Evolutionary conservation across 2,113 vertebrate species (phyloP), one percentile per base, ranked within the genome.

Genomic region (Cebidichthys violaceus): DNA sequence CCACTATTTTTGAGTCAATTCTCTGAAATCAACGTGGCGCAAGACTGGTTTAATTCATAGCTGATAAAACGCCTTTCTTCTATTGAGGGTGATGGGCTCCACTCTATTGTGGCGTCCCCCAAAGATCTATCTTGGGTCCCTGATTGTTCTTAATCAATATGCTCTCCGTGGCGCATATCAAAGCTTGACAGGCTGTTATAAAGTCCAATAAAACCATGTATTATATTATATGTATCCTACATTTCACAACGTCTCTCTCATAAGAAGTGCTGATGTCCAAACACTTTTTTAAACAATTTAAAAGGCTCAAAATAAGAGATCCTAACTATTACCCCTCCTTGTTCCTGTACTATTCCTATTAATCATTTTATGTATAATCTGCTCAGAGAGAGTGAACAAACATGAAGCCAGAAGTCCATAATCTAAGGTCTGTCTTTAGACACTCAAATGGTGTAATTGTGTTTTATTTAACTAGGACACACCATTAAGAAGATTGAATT

Each of bases 121-220:
- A 68, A 17, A 33, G 54, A 7, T 60, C 41, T 54, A 61, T 15
- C 33, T 15, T 24, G 14, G 81, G 54, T 27, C 52, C 69, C 27
- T 73, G n/a, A 41, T 61, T 39, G 24, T 61, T 83, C 9, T 61
- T 15, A 39, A 66, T 59, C 14, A 33, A 54, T 11, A 76, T 35
- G 17, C 10, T 29, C 17, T 81, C 22, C 29, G 43, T 35, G 20
- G 47, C 15, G 78, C 33, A 27, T 59, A 47, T 72, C 35, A 65
- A 17, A n/a, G 27, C 47, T 72, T 72, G 77, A 45, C 27, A 31
- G 10, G 2, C 47, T 9, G 45, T 57, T 65, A 57, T 43, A 17
- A 80, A 72, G 37, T 64, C 35, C 2, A 70, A 17, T 22, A n/a
- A 60, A n/a, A 41, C 9, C 39, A 27, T 47, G 9, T 27, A n/a